phyloP scores from a whole-genome alignment of 1,140 invertebrate genomes.

The Battus philenor region DNA sequence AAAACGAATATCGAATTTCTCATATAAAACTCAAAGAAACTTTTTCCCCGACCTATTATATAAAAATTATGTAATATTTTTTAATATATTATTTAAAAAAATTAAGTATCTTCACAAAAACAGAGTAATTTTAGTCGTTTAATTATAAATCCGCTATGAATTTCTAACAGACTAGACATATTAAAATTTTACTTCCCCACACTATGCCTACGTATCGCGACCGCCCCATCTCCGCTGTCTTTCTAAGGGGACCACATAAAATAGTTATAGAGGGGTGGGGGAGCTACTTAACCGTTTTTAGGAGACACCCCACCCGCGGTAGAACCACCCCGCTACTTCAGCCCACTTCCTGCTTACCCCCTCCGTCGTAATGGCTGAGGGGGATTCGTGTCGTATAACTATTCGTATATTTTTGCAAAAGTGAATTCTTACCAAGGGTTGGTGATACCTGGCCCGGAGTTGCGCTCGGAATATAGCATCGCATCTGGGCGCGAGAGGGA shows the following conservation, averaged over 20 bases:
- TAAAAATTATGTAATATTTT: too few species aligned
- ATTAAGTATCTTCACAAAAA: constrained; percentile 24
- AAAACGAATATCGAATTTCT: too few species aligned
- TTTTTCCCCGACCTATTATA: too few species aligned
- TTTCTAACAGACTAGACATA: constrained; percentile 68
- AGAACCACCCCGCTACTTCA: constrained; percentile 55
- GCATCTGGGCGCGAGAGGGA: constrained; percentile 38
- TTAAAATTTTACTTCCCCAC: constrained; percentile 68
- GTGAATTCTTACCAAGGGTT: constrained; percentile 63
- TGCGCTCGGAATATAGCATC: constrained; percentile 43
- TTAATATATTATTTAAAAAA: constrained; percentile 1
- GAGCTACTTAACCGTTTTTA: constrained; percentile 75
- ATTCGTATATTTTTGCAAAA: constrained; percentile 71
- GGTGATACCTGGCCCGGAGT: constrained; percentile 57
- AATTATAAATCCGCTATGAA: constrained; percentile 71
- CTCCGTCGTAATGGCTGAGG: constrained; percentile 23
- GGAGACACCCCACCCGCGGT: constrained; percentile 63
- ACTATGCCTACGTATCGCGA: constrained; percentile 53
- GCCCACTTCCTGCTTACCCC: constrained; percentile 55
- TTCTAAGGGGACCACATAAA: constrained; percentile 74
- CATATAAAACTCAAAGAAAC: too few species aligned
- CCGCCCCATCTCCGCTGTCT: constrained; percentile 65
- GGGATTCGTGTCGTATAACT: constrained; percentile 45
- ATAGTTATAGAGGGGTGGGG: constrained; percentile 71
- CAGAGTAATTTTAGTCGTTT: constrained; percentile 61